Evolutionary conservation across 2,113 vertebrate species (phyloP).

Genomic region (Solea senegalensis): DNA sequence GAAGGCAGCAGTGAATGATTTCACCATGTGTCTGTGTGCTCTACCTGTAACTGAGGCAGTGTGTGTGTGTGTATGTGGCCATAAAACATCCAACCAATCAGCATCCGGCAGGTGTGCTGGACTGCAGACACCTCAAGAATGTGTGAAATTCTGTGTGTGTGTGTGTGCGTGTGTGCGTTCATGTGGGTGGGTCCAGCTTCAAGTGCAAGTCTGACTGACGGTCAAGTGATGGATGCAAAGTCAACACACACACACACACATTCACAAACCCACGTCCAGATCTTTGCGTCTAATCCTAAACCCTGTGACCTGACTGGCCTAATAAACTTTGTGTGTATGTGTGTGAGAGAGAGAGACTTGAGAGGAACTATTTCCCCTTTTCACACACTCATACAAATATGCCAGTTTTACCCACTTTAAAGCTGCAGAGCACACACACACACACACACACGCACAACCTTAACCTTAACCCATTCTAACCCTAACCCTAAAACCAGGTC

Average conservation of each 20-base stretch:
- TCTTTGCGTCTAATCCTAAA: slow-evolving; percentile 17
- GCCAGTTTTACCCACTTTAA: no score
- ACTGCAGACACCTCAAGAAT: slow-evolving; percentile 44
- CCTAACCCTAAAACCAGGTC: no score
- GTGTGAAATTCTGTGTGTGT: slow-evolving; percentile 40
- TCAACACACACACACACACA: slow-evolving; percentile 21
- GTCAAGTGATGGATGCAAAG: slow-evolving; percentile 23
- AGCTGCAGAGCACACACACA: no score
- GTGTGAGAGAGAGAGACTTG: not conserved
- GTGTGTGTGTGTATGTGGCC: not conserved
- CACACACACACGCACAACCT: no score
- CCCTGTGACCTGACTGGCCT: slow-evolving; percentile 16
- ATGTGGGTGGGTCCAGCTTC: slow-evolving; percentile 3
- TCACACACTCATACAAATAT: no score
- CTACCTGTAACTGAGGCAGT: not conserved
- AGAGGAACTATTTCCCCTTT: no score
- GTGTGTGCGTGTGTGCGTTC: slow-evolving; percentile 9
- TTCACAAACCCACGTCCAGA: slow-evolving; percentile 8
- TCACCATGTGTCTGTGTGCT: not conserved
- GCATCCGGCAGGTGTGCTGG: slow-evolving; percentile 34
- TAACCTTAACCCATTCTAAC: no score
- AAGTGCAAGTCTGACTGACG: slow-evolving; percentile 23
- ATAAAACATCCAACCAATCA: slow-evolving; percentile 17
- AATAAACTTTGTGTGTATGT: slow-evolving; percentile 20
- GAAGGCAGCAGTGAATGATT: not conserved